phyloP scores from a whole-genome alignment of 1,140 invertebrate species.

The Colletes latitarsis region DNA sequence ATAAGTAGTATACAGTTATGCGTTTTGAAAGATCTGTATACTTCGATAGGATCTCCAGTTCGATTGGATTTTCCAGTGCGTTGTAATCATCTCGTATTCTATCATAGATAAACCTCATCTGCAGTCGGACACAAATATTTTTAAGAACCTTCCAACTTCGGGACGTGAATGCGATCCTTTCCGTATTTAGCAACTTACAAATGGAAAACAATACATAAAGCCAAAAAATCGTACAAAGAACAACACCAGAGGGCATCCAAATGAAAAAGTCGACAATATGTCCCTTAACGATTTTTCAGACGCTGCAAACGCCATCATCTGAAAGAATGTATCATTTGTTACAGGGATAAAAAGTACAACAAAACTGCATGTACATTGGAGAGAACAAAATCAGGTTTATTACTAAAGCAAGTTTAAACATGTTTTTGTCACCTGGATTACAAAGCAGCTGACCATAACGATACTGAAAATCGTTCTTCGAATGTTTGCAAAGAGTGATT shows the following conservation, averaged over 20 bases:
- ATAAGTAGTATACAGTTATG: background rate
- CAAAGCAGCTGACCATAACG: background rate
- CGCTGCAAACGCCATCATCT: too few relatives aligned
- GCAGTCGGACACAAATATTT: too few relatives aligned
- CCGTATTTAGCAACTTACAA: background rate
- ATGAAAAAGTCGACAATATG: background rate
- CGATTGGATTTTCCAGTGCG: background rate
- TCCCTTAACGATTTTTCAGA: background rate
- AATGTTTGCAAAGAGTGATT: background rate
- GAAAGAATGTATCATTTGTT: too few relatives aligned
- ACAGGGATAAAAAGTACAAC: too few relatives aligned
- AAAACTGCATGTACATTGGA: too few relatives aligned
- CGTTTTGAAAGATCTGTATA: background rate
- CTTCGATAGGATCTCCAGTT: background rate
- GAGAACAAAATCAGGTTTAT: too few relatives aligned
- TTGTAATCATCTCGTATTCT: background rate
- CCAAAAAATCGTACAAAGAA: background rate
- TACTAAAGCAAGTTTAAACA: too few relatives aligned
- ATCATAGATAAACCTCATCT: background rate
- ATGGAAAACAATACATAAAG: background rate
- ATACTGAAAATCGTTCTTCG: background rate
- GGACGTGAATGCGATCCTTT: too few relatives aligned
- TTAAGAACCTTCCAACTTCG: too few relatives aligned
- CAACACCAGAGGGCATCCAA: background rate
- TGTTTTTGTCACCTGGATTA: background rate